Base-by-base conservation (phyloP, 2,888 invertebrate genomes). In the Anthophora plumipes region DNA sequence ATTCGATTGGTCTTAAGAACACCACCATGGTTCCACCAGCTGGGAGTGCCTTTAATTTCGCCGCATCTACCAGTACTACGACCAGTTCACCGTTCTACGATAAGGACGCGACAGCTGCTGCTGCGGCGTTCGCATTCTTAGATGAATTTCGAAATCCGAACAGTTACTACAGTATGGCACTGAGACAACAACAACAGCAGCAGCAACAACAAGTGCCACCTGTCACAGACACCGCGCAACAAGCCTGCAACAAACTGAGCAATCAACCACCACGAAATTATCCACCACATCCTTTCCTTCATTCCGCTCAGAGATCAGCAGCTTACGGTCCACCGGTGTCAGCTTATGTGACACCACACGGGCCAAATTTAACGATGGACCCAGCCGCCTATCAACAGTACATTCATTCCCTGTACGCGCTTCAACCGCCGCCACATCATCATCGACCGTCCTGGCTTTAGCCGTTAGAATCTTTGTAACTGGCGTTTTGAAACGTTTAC, bases 11-110 rank as follows among this genome's bases (percentile, higher is more conserved):
- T 14, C 91, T 96, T 63, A 95, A 97, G 88, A 95, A 96, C 64
- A 94, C 95, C 6, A 95, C 95, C 87, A 96, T 97, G 91, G 97
- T 97, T 83, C 96, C 97, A 9, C 89, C 92, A 12, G 90, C 92
- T 12, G 96, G 97, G 39, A 97, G 97, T 93, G 97, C 97, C 67
- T 98, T 97, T 89, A 97, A 97, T 92, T 98, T 97, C 90, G 97
- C 97, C 22, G 95, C 97, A 5, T 94, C 96, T 0, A 94, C 96
- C 14, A 90, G 90, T 22, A 79, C 89, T 3, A 78, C 92, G 8
- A 91, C 90, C 37, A 91, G 88, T 71, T 88, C 92, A 14, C 86
- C 92, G 0, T 93, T 92, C 68, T 93, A 93, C 74, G 92, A 93
- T 71, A 92, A 92, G 55, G 93, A 93, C 41, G 90, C 92, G 1